Conservation (phyloP, 2,113 vertebrate genomes). For the Rattus rattus region DNA sequence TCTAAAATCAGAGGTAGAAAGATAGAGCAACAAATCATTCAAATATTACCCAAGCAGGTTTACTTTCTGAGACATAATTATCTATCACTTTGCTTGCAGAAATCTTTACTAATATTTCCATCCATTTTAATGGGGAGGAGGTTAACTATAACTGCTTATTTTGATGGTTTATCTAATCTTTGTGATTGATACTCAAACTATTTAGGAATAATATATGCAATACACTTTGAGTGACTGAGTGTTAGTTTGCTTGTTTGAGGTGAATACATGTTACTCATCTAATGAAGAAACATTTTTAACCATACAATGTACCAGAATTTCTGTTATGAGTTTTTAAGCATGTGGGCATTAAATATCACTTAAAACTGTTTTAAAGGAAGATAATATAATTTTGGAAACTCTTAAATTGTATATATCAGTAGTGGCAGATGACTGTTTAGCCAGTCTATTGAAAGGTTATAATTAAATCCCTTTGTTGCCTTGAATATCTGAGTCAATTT, state of each 20-base stretch:
- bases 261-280: slow-evolving; percentile 26
- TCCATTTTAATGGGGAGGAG: neutral
- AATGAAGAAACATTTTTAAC: slow-evolving; percentile 25
- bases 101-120: slow-evolving; percentile 8
- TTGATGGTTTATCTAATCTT: slow-evolving; percentile 4
- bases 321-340: neutral
- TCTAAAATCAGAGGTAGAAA: neutral
- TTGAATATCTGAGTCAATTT: slow-evolving; percentile 67
- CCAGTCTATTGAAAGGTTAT: slow-evolving; percentile 70
- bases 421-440: slow-evolving; percentile 41
- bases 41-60: neutral
- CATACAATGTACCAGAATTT: neutral
- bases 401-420: slow-evolving; percentile 60
- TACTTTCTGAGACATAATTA: neutral
- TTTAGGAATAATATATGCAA: neutral
- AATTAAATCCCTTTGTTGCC: slow-evolving; percentile 70
- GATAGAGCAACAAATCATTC: neutral
- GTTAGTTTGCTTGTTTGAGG: neutral
- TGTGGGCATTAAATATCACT: slow-evolving; percentile 42
- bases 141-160: neutral
- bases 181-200: neutral
- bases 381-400: slow-evolving; percentile 33
- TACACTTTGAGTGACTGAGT: neutral
- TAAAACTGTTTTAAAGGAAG: slow-evolving; percentile 22
- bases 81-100: neutral